Conservation (phyloP, 2,797 vertebrate genomes). For the Hoplostethus atlanticus region DNA sequence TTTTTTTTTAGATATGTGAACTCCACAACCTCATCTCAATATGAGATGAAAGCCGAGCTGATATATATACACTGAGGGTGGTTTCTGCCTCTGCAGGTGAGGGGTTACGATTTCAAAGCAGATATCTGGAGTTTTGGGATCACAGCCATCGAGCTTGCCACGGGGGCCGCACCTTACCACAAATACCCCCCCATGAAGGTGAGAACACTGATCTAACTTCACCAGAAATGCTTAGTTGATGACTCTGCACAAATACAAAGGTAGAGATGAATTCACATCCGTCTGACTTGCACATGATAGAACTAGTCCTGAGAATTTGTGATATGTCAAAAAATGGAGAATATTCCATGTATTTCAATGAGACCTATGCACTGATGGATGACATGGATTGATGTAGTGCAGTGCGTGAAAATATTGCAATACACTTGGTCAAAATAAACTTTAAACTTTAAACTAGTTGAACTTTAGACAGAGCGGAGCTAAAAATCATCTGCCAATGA, state of each 20-base stretch:
- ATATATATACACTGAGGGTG: not conserved
- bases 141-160: constrained; percentile 96
- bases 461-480: too few species aligned
- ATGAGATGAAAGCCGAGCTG: not conserved
- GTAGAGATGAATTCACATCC: not conserved
- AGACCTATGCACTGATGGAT: too few species aligned
- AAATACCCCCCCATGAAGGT: constrained; percentile 99
- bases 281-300: not conserved
- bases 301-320: not conserved
- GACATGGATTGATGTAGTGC: too few species aligned
- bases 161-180: constrained; percentile 96
- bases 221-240: not conserved
- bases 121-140: constrained; percentile 99
- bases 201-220: not conserved
- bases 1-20: not conserved
- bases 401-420: too few species aligned
- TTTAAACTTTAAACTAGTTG: too few species aligned
- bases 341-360: too few species aligned
- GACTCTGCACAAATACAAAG: not conserved
- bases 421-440: too few species aligned
- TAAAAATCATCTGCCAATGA: too few species aligned
- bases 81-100: constrained; percentile 83
- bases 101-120: constrained; percentile 98
- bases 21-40: not conserved
- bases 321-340: too few species aligned